These are phyloP conservation scores for Alcedo atthis DNA, from an alignment of 2,797 vertebrate species.

Conservation along the genomic window DNA sequence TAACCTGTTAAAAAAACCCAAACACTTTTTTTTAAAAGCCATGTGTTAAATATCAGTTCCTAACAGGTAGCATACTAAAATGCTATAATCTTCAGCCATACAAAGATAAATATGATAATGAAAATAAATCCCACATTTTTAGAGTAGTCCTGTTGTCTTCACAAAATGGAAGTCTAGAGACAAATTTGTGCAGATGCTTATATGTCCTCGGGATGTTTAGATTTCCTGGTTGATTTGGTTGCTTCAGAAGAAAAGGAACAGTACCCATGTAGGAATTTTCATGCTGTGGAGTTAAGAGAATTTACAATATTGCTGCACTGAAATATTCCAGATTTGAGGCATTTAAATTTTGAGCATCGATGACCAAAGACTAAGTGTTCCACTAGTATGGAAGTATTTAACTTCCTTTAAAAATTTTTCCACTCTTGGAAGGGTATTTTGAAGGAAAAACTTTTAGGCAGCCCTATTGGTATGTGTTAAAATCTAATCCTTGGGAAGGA, in stretches of 20 bases:
- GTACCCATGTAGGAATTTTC: background rate
- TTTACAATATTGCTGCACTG: background rate
- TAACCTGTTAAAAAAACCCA: background rate
- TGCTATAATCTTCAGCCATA: background rate
- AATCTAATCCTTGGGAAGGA: background rate
- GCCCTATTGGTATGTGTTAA: background rate
- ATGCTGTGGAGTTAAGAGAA: background rate
- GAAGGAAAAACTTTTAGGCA: background rate
- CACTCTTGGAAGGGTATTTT: background rate
- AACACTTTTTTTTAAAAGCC: background rate
- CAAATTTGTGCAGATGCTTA: background rate
- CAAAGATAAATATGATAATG: background rate
- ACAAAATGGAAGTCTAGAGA: background rate
- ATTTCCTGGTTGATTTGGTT: background rate
- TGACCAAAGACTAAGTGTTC: background rate
- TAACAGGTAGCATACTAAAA: background rate
- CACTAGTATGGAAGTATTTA: no score
- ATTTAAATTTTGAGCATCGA: background rate
- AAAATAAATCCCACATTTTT: background rate
- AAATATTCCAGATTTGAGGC: background rate
- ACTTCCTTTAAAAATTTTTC: background rate
- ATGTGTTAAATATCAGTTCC: background rate
- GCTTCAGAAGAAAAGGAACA: background rate
- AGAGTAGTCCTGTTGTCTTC: background rate
- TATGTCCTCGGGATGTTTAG: rapidly evolving